Evolutionary conservation across 2,888 invertebrate genomes (phyloP).

Genomic region (Tillus elongatus): DNA sequence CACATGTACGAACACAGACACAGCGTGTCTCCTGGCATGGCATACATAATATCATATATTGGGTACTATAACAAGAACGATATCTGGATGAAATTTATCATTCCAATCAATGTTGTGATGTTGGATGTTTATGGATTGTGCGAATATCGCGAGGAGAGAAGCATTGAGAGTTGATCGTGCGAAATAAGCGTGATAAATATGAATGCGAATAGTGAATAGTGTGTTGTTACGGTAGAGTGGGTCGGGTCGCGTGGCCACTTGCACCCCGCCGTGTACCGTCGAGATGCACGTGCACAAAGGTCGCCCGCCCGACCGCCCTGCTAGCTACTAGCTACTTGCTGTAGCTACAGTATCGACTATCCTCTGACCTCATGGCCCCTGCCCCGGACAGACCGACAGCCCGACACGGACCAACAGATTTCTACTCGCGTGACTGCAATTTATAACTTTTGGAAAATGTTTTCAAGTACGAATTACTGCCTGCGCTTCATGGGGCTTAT

Average conservation of each 20-base stretch:
- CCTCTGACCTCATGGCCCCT: not conserved
- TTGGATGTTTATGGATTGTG: too few relatives aligned
- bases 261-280: not conserved
- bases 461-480: constrained; percentile 3
- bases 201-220: constrained; percentile 2
- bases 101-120: too few relatives aligned
- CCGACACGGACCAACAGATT: not conserved
- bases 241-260: not conserved
- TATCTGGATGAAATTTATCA: too few relatives aligned
- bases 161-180: constrained; percentile 2
- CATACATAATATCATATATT: too few relatives aligned
- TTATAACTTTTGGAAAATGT: not conserved
- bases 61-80: too few relatives aligned
- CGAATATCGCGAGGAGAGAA: too few relatives aligned
- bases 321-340: too few relatives aligned
- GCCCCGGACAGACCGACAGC: constrained; percentile 3
- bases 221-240: constrained; percentile 2
- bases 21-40: too few relatives aligned
- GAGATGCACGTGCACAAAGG: constrained; percentile 1
- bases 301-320: too few relatives aligned
- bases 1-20: too few relatives aligned
- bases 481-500: too few relatives aligned
- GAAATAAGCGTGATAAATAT: constrained; percentile 3
- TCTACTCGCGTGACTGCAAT: not conserved
- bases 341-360: not conserved